phyloP scores from a whole-genome alignment of 2,113 vertebrate species.

The Perccottus glenii region DNA sequence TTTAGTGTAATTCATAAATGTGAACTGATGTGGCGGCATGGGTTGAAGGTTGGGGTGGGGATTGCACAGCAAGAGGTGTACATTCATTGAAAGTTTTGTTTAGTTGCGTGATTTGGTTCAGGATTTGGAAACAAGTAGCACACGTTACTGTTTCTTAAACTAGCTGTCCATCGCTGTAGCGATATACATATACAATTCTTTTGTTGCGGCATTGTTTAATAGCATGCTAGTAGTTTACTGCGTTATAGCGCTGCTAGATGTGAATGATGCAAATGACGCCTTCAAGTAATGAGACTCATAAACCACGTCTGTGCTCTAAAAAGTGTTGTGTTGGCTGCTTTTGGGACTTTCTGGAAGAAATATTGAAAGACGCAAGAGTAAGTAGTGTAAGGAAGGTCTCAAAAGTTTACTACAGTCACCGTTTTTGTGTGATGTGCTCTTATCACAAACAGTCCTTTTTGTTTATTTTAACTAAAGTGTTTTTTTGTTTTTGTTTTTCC shows the following conservation, averaged over 20 bases:
- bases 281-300: not conserved
- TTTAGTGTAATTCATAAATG: constrained; percentile 21
- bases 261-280: not conserved
- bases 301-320: not conserved
- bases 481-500: not conserved
- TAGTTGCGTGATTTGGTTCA: not conserved
- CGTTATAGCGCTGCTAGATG: not conserved
- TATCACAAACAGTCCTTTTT: not conserved
- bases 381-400: not conserved
- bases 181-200: no score
- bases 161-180: constrained; percentile 2
- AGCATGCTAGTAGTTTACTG: not conserved
- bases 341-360: not conserved
- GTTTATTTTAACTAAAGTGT: no score
- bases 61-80: not conserved
- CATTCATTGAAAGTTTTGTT: no score
- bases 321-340: not conserved
- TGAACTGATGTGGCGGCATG: constrained; percentile 18
- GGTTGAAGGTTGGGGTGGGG: not conserved
- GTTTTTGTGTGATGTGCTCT: not conserved
- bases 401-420: not conserved
- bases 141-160: constrained; percentile 1
- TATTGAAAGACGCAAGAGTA: not conserved
- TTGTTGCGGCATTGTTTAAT: not conserved
- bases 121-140: not conserved